Percentiles rank a stretch among this genome's conserved stretches.
phyloP scores from a whole-genome alignment of 2,113 vertebrate species.

The Rafetus swinhoei region DNA sequence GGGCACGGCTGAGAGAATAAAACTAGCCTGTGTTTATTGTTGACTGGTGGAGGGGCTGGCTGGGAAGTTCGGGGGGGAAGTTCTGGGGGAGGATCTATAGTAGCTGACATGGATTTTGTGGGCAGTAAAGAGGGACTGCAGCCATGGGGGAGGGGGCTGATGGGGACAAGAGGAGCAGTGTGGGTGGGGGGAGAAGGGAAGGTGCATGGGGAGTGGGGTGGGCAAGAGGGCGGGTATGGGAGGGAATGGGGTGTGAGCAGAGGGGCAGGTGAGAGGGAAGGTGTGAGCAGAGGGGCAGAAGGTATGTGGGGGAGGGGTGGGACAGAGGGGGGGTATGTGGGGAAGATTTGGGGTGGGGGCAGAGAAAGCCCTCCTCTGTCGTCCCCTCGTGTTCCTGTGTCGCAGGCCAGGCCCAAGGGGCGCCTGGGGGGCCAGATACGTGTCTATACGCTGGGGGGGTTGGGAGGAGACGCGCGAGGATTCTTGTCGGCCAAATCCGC shows the following conservation, averaged over 20 bases:
- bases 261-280: fast-evolving
- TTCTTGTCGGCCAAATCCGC: neutral
- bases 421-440: neutral
- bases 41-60: neutral
- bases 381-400: neutral
- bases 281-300: fast-evolving
- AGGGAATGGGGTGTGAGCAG: too few species aligned
- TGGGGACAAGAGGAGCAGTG: too few species aligned
- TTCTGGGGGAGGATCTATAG: too few species aligned
- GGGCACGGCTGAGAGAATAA: neutral
- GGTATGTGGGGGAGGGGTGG: neutral
- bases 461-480: fast-evolving
- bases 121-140: neutral
- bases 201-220: too few species aligned
- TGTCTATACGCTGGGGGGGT: too few species aligned
- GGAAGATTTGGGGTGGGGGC: too few species aligned
- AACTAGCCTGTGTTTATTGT: neutral
- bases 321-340: too few species aligned
- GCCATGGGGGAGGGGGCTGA: too few species aligned
- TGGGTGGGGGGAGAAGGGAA: too few species aligned
- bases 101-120: too few species aligned
- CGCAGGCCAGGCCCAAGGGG: neutral
- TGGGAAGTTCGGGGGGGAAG: too few species aligned
- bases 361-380: neutral
- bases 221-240: fast-evolving